Percentiles rank a stretch among this genome's conserved stretches.
Evolutionary conservation across 1,140 invertebrate species (phyloP).

Genomic region (Matsumurasca onukii): DNA sequence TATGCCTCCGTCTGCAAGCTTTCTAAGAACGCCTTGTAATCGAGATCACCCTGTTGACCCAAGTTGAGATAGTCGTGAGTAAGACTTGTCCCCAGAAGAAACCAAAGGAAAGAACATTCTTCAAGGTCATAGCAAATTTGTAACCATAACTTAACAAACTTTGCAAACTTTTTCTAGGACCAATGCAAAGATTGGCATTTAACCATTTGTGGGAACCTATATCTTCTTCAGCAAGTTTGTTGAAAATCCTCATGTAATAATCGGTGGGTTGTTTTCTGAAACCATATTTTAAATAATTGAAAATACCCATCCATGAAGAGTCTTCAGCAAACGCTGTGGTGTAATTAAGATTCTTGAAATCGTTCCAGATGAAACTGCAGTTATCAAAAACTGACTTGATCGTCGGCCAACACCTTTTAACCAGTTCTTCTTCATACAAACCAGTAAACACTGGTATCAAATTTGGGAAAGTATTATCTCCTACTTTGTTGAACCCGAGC

Average conservation of each 20-base stretch:
- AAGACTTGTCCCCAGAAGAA: slow-evolving; percentile 55
- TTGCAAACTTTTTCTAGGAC: slow-evolving; percentile 47
- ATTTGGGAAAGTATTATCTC: slow-evolving; percentile 53
- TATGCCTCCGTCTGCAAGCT: slow-evolving; percentile 41
- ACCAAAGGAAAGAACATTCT: slow-evolving; percentile 47
- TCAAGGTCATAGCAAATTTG: slow-evolving; percentile 39
- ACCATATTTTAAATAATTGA: slow-evolving; percentile 58
- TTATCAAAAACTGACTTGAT: slow-evolving; percentile 56
- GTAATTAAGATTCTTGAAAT: slow-evolving; percentile 54
- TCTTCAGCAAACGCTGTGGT: slow-evolving; percentile 59
- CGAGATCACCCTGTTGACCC: slow-evolving; percentile 49
- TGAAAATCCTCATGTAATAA: slow-evolving; percentile 58
- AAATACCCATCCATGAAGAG: slow-evolving; percentile 55
- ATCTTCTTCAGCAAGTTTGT: slow-evolving; percentile 47
- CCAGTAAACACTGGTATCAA: slow-evolving; percentile 49
- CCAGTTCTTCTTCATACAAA: slow-evolving; percentile 49
- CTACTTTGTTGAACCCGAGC: slow-evolving; percentile 50
- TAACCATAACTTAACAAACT: slow-evolving; percentile 41
- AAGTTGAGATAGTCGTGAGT: slow-evolving; percentile 55
- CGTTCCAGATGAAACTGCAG: slow-evolving; percentile 58
- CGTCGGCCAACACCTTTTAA: slow-evolving; percentile 41
- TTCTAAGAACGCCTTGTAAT: slow-evolving; percentile 46
- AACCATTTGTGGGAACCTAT: slow-evolving; percentile 52
- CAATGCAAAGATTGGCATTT: slow-evolving; percentile 56
- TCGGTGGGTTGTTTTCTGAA: slow-evolving; percentile 58